Evolutionary conservation across 1,140 invertebrate species (phyloP).

Genomic region (Camponotus floridanus): DNA sequence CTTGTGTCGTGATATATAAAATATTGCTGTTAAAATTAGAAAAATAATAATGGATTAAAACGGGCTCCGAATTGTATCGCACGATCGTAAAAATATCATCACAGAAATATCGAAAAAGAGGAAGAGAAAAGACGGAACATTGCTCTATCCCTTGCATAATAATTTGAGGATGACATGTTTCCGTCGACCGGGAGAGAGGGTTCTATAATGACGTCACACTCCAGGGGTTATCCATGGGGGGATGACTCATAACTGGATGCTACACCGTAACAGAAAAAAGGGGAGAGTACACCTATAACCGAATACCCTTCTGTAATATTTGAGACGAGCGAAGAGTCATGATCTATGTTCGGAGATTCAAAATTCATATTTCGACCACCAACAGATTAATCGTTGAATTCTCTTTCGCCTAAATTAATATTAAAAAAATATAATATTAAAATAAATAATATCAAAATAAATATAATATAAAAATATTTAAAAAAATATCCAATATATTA

Average conservation of each 20-base stretch:
- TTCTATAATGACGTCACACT: constrained; percentile 76
- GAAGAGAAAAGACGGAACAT: background rate
- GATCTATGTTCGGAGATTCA: constrained; percentile 20
- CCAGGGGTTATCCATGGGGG: constrained; percentile 67
- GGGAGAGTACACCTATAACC: constrained; percentile 62
- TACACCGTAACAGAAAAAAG: constrained; percentile 40
- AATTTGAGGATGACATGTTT: constrained; percentile 75
- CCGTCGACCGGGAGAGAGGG: constrained; percentile 26
- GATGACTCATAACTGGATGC: constrained; percentile 79
- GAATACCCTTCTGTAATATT: constrained; percentile 72
- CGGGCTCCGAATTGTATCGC: background rate
- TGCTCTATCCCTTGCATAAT: constrained; percentile 76
- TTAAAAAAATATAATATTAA: background rate
- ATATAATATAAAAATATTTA: no score
- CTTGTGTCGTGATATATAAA: background rate
- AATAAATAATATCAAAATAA: no score
- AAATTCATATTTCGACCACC: constrained; percentile 23
- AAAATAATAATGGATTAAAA: constrained; percentile 21
- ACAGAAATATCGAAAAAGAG: constrained; percentile 20
- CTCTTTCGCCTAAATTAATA: background rate
- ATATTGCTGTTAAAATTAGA: background rate
- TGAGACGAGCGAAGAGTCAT: constrained; percentile 15
- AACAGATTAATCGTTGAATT: background rate
- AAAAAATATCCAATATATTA: background rate
- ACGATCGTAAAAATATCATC: background rate